phyloP scores from a whole-genome alignment of 2,113 vertebrate species.

The human region GRCh38 chr6:128722001-128722500 shows the following conservation, averaged over 20 bases:
- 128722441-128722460: background rate
- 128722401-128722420: background rate
- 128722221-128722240: background rate
- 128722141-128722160: background rate
- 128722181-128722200: background rate
- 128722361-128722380: background rate
- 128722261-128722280: background rate
- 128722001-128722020: background rate
- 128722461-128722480: background rate
- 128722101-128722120: background rate
- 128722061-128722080: background rate
- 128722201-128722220: background rate
- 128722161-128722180: background rate
- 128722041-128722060: background rate
- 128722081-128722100: background rate
- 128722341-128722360: background rate
- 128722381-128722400: slow-evolving; percentile 6
- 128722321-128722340: background rate
- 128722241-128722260: background rate
- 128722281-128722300: background rate
- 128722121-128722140: background rate
- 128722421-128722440: background rate
- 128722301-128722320: background rate
- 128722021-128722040: background rate
- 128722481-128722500: background rate